phyloP scores from a whole-genome alignment of 2,888 invertebrate species.

The Macrophya alboannulata region DNA sequence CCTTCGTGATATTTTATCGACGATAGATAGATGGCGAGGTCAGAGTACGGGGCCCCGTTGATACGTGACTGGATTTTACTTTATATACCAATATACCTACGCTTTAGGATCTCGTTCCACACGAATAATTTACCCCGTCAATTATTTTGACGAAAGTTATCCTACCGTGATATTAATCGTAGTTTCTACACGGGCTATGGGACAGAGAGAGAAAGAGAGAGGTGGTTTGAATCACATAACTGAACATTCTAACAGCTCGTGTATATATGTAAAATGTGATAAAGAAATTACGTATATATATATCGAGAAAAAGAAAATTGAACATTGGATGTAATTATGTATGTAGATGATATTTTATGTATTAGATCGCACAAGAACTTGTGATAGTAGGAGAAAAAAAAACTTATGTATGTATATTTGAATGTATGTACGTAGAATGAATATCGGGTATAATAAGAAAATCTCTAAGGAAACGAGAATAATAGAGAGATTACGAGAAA shows the following conservation, averaged over 20 bases:
- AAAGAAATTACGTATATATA: background rate
- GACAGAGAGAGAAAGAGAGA: background rate
- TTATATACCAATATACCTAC: background rate
- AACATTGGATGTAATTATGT: too few relatives aligned
- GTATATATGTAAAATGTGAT: background rate
- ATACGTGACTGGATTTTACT: background rate
- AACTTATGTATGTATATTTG: too few relatives aligned
- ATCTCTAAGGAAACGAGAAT: background rate
- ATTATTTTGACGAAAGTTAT: conserved; percentile 53
- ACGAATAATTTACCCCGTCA: conserved; percentile 34
- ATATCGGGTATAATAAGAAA: background rate
- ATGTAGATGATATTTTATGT: too few relatives aligned
- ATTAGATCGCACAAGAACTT: too few relatives aligned
- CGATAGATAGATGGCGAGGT: too few relatives aligned
- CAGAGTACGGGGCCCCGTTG: background rate
- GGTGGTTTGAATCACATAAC: background rate
- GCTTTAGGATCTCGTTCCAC: conserved; percentile 41
- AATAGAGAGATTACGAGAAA: conserved; percentile 34
- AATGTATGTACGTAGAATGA: background rate
- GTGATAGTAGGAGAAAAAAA: too few relatives aligned
- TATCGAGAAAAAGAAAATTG: too few relatives aligned
- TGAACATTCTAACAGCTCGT: background rate
- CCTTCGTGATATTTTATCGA: too few relatives aligned
- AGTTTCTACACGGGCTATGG: background rate
- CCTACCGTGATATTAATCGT: conserved; percentile 57